Evolutionary conservation across 1,140 invertebrate genomes (phyloP).

Genomic region (Brachionus plicatilis): DNA sequence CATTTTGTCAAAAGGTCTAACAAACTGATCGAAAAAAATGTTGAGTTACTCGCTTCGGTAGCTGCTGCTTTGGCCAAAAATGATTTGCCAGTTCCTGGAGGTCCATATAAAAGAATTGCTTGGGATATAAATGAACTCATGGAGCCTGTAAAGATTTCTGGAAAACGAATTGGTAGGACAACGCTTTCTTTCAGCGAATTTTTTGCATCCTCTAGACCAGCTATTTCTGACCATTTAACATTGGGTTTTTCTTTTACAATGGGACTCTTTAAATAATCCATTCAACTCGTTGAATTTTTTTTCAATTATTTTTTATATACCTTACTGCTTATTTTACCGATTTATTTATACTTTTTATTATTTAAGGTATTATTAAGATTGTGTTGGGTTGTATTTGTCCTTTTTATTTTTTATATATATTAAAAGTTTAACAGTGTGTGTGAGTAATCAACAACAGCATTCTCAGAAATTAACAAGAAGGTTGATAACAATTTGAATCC

Average conservation of each 20-base stretch:
- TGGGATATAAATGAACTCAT: conserved; percentile 81
- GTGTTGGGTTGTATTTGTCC: too few relatives aligned
- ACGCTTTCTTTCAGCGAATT: conserved; percentile 98
- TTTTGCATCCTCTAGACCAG: conserved; percentile 90
- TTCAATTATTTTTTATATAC: too few relatives aligned
- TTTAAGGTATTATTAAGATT: too few relatives aligned
- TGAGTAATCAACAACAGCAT: too few relatives aligned
- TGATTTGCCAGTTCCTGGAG: conserved; percentile 98
- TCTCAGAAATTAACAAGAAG: too few relatives aligned
- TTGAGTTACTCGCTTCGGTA: conserved; percentile 97
- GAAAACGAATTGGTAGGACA: conserved; percentile 96
- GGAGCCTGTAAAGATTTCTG: conserved; percentile 86
- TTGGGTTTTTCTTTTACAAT: conserved; percentile 67
- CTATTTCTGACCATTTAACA: conserved; percentile 94
- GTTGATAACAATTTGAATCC: too few relatives aligned
- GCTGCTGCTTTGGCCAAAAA: conserved; percentile 97
- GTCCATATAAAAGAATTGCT: conserved; percentile 94
- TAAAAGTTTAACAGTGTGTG: too few relatives aligned
- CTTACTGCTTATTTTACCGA: too few relatives aligned
- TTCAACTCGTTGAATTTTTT: not conserved
- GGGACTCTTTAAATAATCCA: not conserved
- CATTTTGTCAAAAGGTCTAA: conserved; percentile 99
- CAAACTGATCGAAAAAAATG: conserved; percentile 96
- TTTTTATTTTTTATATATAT: too few relatives aligned
- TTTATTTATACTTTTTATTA: too few relatives aligned